Base-by-base conservation (phyloP, 1,140 invertebrate species). In the Himalopsyche phryganea region DNA sequence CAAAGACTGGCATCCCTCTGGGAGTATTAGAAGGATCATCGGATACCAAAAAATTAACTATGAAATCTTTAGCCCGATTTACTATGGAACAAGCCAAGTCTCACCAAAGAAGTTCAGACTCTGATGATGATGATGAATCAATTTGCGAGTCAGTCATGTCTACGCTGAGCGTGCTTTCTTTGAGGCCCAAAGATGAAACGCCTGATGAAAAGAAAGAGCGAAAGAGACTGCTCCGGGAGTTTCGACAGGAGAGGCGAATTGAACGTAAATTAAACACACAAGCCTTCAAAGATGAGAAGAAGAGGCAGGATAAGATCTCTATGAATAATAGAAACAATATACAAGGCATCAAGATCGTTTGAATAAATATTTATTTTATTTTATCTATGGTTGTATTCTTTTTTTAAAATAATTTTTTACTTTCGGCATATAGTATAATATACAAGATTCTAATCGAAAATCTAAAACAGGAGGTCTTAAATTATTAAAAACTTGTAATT, bases 271-370 rank as follows among this genome's bases (percentile, higher is more conserved):
- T 85, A 0, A 96, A 95, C 69, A 84, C 82, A 17, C 71, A 84
- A 55, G 91, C 91, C 0, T 97, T 97, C 71, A 94, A 92, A 70
- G 86, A 91, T 63, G 92, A 96, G 71, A 88, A 90, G 73, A 91
- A 90, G 68, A 73, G 82, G 28, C 88, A 91, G 71, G 85, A 88
- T 66, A 90, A 90, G 69, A 85, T 90, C 50, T 72, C 83, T 58
- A 73, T 90, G 51, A 92, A 92, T 68, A 86, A 87, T 63, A 83
- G 71, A 67, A 80, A 81, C 66, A 90, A 89, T 71, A 70, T 88
- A 60, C 85, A 89, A 71, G 86, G 85, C 36, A 86, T 84, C 59
- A 80, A 73, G 71, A 85, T 89, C 70, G 67, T 84, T 18, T 86
- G 80, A 74, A 53, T 53, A 53, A 53, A 53, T 11, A 7, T 5